These are phyloP conservation scores for Sebastes taczanowskii DNA, from an alignment of 2,797 vertebrate genomes.

Conservation along the genomic window DNA sequence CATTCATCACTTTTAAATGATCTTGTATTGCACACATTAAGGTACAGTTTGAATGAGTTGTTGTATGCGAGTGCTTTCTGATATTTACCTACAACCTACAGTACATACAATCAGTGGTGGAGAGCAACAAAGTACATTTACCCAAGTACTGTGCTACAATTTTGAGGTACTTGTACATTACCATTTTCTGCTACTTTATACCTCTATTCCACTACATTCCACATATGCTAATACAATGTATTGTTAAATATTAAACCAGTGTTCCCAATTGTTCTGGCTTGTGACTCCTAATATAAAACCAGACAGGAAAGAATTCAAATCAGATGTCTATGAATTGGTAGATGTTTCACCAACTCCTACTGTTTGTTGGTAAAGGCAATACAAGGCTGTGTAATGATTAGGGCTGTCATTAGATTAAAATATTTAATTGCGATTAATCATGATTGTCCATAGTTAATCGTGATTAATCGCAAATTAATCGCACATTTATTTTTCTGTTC, in stretches of 20 bases:
- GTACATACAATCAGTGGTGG: neutral
- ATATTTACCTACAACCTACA: neutral
- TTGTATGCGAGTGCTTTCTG: neutral
- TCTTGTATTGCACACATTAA: neutral
- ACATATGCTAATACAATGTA: neutral
- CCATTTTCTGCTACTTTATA: neutral
- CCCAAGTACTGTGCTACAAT: neutral
- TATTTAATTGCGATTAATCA: too few species aligned
- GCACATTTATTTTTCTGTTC: too few species aligned
- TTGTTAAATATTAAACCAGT: neutral
- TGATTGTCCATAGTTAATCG: too few species aligned
- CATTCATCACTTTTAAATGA: conserved; percentile 23
- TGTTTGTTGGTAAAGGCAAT: neutral
- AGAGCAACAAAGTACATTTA: neutral
- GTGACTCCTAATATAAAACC: neutral
- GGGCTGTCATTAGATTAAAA: too few species aligned
- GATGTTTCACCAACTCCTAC: neutral
- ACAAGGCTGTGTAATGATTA: neutral
- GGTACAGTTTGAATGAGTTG: neutral
- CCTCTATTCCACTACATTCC: neutral
- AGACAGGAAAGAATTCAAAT: too few species aligned
- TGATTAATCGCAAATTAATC: too few species aligned
- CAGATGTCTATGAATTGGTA: neutral
- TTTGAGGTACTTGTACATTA: neutral
- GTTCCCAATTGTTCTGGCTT: neutral